Base-by-base conservation (phyloP, 2,888 invertebrate species). In the Pseudanteris insignis region DNA sequence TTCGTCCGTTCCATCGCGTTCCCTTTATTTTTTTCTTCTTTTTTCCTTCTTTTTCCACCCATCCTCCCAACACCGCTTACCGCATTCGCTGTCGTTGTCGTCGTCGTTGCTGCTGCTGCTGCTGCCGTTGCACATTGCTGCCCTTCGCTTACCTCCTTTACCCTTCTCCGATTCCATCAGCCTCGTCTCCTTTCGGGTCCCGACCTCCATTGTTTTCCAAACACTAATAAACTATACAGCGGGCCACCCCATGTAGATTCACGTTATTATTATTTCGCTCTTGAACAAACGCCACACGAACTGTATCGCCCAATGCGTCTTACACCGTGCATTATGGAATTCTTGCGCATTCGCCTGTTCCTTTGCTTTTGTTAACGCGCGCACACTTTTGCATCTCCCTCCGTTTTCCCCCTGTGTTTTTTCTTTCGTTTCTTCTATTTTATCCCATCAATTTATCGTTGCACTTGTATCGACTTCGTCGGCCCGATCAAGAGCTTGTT, bases 121-220 rank as follows among this genome's bases (percentile, higher is more conserved):
- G 8, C 6, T 5, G 26, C 8, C 8, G 9, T n/a, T n/a, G 26
- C 41, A 24, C 44, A 29, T 48, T 57, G 48, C 57, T 60, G 55
- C 46, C 47, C 21, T 59, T 64, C 70, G 65, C 68, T 68, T 68
- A 64, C 71, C 68, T 72, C 61, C 61, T 64, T 63, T 63, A 67
- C 43, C 61, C 46, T 37, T 59, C 59, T 51, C 60, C 51, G 53
- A 47, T 55, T 60, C 51, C 53, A 53, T 66, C 50, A 38, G 47
- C 65, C 61, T 70, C 60, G 65, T 68, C 71, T 72, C 76, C 73
- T 73, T 77, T 76, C 74, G 73, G 76, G 77, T 77, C 78, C 68
- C 74, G 77, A 77, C 77, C 77, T 76, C 77, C 74, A 78, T 78
- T 78, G 77, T 78, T 75, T 76, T 67, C 69, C 62, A 70, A 75